Conservation (phyloP, 92 coral and sea anemone species). For the Umimayanthus chanpuru region DNA sequence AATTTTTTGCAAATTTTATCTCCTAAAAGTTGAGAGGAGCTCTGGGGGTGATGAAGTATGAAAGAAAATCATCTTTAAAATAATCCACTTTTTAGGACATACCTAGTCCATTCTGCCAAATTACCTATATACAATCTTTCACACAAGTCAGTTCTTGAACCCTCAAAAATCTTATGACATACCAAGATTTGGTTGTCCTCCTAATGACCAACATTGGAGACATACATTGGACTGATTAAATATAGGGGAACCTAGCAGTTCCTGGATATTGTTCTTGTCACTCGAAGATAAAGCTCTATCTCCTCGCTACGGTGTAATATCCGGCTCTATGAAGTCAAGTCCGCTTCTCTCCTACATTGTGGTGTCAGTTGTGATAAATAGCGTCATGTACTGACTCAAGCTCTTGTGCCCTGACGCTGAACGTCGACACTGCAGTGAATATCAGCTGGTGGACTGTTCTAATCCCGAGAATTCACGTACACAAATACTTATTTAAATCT, state of each 20-base stretch:
- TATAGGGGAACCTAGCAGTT: background rate
- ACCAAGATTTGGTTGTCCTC: background rate
- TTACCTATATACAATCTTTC: no score
- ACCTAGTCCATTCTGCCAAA: conserved; percentile 1
- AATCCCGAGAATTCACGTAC: conserved; percentile 18
- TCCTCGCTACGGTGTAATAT: background rate
- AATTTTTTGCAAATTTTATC: background rate
- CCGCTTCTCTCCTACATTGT: background rate
- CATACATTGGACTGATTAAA: background rate
- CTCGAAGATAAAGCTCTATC: background rate
- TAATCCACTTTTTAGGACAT: background rate
- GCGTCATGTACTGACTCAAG: background rate
- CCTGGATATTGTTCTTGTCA: background rate
- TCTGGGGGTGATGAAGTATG: conserved; percentile 1
- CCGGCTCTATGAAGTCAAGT: background rate
- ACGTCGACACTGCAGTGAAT: conserved; percentile 10
- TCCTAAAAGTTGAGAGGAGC: background rate
- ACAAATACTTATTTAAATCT: conserved; percentile 22
- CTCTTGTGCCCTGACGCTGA: conserved; percentile 18
- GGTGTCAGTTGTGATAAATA: background rate
- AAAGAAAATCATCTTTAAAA: background rate
- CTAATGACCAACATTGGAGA: background rate
- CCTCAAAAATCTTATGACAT: background rate
- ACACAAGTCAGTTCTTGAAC: background rate
- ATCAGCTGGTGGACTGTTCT: conserved; percentile 22